Conservation (phyloP, 2,888 invertebrate species). For the Ornithoptera priamus region DNA sequence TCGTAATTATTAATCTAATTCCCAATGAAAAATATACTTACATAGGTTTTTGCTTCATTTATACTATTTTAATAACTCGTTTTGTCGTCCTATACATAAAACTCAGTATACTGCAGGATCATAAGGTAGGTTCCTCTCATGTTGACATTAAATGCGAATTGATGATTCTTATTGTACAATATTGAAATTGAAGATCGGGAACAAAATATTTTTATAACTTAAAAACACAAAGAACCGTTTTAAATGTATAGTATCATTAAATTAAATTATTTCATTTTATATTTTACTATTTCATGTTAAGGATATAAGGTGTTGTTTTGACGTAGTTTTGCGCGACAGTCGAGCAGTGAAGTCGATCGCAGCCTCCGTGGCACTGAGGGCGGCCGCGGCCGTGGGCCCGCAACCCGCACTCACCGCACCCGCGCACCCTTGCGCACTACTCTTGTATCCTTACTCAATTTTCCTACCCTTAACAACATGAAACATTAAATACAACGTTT, state of each 20-base stretch:
- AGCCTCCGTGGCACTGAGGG: conserved; percentile 79
- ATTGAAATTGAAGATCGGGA: background rate
- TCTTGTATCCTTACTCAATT: conserved; percentile 69
- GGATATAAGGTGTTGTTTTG: conserved; percentile 54
- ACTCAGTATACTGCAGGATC: conserved; percentile 37
- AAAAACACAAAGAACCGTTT: background rate
- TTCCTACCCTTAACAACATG: conserved; percentile 47
- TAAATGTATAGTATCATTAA: background rate
- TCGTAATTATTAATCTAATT: background rate
- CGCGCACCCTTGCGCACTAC: conserved; percentile 46
- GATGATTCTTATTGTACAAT: conserved; percentile 29
- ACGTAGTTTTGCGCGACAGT: conserved; percentile 51
- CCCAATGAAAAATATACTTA: conserved; percentile 14
- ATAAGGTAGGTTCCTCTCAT: conserved; percentile 46
- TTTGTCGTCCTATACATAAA: conserved; percentile 8
- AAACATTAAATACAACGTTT: conserved; percentile 10
- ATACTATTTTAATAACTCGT: conserved; percentile 3
- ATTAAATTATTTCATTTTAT: conserved; percentile 1
- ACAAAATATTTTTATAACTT: background rate
- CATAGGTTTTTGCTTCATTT: conserved; percentile 16
- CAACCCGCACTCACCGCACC: conserved; percentile 36
- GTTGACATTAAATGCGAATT: conserved; percentile 45
- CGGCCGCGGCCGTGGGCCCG: conserved; percentile 36
- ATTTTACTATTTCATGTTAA: conserved; percentile 38
- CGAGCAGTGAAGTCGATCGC: conserved; percentile 67